A percentile compares a stretch with the other conserved stretches of the same genome.
Conservation (phyloP, 2,888 invertebrate genomes). For the Erebia ligea region DNA sequence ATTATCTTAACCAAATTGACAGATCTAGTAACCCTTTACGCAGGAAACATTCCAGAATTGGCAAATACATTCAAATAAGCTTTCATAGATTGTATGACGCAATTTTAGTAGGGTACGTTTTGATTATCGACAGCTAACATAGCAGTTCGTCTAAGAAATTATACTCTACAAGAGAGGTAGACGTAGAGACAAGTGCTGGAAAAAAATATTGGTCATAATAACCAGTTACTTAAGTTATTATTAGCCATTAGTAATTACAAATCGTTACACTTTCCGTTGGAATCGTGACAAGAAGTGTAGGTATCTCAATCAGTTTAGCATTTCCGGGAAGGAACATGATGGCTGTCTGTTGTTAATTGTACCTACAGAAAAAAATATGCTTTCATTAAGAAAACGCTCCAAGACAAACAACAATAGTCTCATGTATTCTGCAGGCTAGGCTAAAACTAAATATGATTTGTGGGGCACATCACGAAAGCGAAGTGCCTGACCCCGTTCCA, state of each 20-base stretch:
- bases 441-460: conserved; percentile 79
- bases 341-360: background rate
- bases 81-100: background rate
- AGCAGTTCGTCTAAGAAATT: background rate
- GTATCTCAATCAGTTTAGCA: conserved; percentile 11
- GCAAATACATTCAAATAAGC: too few species aligned
- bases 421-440: conserved; percentile 65
- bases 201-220: background rate
- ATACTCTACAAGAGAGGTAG: background rate
- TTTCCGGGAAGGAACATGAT: conserved; percentile 15
- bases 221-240: background rate
- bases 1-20: too few species aligned
- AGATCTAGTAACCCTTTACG: too few species aligned
- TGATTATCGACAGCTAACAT: too few species aligned
- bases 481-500: conserved; percentile 66
- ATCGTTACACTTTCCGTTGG: conserved; percentile 5
- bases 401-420: conserved; percentile 65
- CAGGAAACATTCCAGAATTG: too few species aligned
- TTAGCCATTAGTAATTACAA: background rate
- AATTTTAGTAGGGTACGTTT: background rate
- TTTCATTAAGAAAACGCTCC: conserved; percentile 18
- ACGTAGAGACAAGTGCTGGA: background rate
- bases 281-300: conserved; percentile 6
- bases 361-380: conserved; percentile 4
- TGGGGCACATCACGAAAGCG: conserved; percentile 65